A percentile compares a stretch with the other conserved stretches of the same genome.
These are phyloP conservation scores for Melopsittacus undulatus DNA, from an alignment of 2,797 vertebrate species.

Conservation along the genomic window DNA sequence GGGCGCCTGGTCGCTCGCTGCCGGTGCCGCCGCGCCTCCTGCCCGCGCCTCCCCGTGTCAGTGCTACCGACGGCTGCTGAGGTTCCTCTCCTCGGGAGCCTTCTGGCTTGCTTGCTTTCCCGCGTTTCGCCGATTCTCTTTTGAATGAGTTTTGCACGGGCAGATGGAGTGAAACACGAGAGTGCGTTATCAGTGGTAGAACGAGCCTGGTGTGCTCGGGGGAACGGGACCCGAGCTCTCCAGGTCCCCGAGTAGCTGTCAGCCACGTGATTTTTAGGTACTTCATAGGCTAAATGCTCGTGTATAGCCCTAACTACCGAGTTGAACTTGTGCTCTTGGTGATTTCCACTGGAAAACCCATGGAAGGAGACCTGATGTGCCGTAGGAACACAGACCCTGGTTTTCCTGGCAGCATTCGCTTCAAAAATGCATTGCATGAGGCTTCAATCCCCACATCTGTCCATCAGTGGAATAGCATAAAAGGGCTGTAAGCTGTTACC, in stretches of 20 bases:
- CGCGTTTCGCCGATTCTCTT: fast-evolving
- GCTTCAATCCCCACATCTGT: neutral
- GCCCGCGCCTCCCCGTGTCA: neutral
- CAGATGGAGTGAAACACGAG: fast-evolving
- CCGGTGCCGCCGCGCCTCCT: neutral
- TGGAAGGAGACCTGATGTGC: neutral
- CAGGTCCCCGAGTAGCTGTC: neutral
- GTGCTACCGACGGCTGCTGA: fast-evolving
- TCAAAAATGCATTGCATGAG: fast-evolving
- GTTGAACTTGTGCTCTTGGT: neutral
- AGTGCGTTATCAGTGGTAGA: fast-evolving
- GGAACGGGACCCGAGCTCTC: neutral
- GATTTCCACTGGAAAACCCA: conserved; percentile 60
- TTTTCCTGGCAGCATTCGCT: fast-evolving
- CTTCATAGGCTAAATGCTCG: fast-evolving
- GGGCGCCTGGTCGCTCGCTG: neutral
- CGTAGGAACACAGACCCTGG: neutral
- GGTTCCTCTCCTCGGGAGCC: too few species aligned
- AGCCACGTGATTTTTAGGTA: neutral
- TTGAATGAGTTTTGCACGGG: fast-evolving
- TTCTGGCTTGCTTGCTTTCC: neutral
- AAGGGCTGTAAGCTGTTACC: neutral
- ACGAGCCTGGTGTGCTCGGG: fast-evolving
- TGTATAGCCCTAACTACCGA: fast-evolving
- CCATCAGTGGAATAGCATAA: neutral